Base-by-base conservation (phyloP, 2,888 invertebrate species). In the Morpho deidamia region DNA sequence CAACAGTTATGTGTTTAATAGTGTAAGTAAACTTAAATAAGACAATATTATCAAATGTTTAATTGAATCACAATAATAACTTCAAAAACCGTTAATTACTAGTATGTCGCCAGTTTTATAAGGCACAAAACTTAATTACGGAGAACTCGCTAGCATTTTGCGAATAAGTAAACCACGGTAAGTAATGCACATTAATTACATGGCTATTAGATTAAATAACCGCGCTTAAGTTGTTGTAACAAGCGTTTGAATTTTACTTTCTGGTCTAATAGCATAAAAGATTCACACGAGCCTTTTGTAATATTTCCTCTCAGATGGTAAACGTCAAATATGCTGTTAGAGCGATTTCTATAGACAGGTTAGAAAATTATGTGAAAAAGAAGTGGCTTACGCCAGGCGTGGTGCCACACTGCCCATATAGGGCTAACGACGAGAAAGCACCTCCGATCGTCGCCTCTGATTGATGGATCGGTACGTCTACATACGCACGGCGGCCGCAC, bases 371-470 rank as follows among this genome's bases (percentile, higher is more conserved):
- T 79, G 81, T 80, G 83, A 80, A 86, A 89, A 88, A 89, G 84
- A 84, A 83, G 83, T 84, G 76, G 79, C 76, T 74, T 71, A 78
- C 70, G 72, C 78, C 75, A 83, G 84, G 87, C 85, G 86, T 83
- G 85, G 86, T 84, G 79, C 75, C 72, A 61, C 71, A 68, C 72
- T 73, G 69, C 66, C 89, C 89, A 76, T 89, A 78, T 87, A 87
- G 81, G 87, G 89, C 84, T 89, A 88, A 88, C 87, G 87, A 89
- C 86, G 87, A 84, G 89, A 89, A 89, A 88, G 88, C 85, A 80
- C 82, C 79, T 76, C 73, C 78, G 81, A 81, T 74, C 81, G 78
- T 74, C 75, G 78, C 76, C 72, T 71, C 72, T 77, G 83, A 84
- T 81, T 87, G 87, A 89, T 86, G 79, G 82, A 82, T 78, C 76